Base-by-base conservation (phyloP, 1,140 invertebrate species). In the Diabrotica virgifera region DNA sequence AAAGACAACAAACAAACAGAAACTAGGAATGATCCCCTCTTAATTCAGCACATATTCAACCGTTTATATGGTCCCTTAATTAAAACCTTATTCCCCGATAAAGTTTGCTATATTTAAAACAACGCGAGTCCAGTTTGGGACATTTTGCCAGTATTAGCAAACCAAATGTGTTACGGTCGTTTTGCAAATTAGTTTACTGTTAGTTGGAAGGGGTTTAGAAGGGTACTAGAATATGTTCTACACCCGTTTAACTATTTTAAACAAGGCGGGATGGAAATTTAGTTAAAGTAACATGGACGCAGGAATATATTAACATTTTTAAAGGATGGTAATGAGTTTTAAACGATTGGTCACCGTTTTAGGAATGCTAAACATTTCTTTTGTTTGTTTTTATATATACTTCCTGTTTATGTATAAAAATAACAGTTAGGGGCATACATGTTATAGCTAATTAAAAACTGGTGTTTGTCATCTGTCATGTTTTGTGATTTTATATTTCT, bases 151-250 rank as follows among this genome's bases (percentile, higher is more conserved):
- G 58, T 59, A 59, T 59, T 59, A 59, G 58, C 58, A 59, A 59
- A 59, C 58, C 58, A 59, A 59, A 59, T 59, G 58, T 59, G 58
- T 59, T 59, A 40, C 58, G 58, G 37, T 36, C 58, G 46, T 59
- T 59, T 59, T 50, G 58, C 46, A 59, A 59, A 59, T 59, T 59
- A 59, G 58, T 59, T 59, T 59, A 59, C 58, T 59, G 58, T 51
- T 59, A 59, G 58, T 59, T 59, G 38, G 35, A 59, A 59, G 38
- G 58, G 58, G 58, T 59, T 59, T 59, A 59, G 58, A 50, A 50
- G 58, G 38, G 58, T 59, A 51, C 58, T 57, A 59, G 38, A 50
- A 51, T 51, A 50, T 50, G 58, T 59, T 46, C 46, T 59, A 59
- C 58, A 59, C 46, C n/a, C 35, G 46, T 51, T 51, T 46, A 50